Conservation (phyloP, 2,888 invertebrate species). For the Melieria picta region DNA sequence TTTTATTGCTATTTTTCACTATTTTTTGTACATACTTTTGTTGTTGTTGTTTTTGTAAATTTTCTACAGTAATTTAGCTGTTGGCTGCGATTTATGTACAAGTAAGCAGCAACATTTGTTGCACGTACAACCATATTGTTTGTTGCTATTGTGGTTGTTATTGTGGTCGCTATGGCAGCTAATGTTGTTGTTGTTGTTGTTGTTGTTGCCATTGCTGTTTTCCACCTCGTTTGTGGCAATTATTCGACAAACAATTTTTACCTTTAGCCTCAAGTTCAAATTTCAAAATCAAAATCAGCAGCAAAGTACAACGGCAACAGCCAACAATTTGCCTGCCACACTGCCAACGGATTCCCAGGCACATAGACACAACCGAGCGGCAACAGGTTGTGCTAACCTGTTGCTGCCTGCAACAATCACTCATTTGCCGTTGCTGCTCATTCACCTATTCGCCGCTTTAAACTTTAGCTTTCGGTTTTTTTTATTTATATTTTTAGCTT, state of each 20-base stretch:
- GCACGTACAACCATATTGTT: background rate
- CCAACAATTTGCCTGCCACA: conserved; percentile 24
- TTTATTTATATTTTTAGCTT: background rate
- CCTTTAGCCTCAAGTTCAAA: conserved; percentile 67
- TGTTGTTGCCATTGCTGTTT: conserved; percentile 34
- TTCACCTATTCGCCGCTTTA: background rate
- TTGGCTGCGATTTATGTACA: conserved; percentile 23
- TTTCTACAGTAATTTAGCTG: conserved; percentile 19
- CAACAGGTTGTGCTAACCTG: conserved; percentile 19
- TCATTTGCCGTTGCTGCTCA: conserved; percentile 17
- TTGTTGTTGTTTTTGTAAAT: background rate
- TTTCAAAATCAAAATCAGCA: conserved; percentile 61
- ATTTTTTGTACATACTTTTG: background rate
- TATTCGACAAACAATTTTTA: conserved; percentile 65
- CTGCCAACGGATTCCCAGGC: conserved; percentile 15
- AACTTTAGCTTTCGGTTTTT: background rate
- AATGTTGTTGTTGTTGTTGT: conserved; percentile 28
- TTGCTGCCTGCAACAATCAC: conserved; percentile 28
- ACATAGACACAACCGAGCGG: conserved; percentile 13
- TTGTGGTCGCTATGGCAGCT: background rate
- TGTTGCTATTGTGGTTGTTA: conserved; percentile 31
- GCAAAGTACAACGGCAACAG: conserved; percentile 29
- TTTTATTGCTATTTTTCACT: background rate
- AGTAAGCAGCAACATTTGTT: conserved; percentile 22
- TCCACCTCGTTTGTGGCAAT: conserved; percentile 53